Evolutionary conservation across 2,113 vertebrate species (phyloP).

Genomic region (Talpa occidentalis): DNA sequence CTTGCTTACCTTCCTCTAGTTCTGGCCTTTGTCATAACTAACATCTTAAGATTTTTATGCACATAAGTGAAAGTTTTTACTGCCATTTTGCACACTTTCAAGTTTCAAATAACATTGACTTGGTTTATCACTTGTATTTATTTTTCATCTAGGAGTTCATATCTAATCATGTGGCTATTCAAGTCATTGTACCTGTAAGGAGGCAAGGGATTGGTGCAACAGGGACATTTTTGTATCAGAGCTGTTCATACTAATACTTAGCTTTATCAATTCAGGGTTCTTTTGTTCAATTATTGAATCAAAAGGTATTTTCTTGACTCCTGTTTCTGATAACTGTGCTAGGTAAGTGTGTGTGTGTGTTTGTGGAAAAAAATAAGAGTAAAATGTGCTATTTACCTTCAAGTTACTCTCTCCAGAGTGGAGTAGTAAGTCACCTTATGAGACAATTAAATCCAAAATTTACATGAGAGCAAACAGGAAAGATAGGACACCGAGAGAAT

Average conservation of each 20-base stretch:
- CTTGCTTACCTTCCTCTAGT: not conserved
- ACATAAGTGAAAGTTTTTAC: not conserved
- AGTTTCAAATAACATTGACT: not conserved
- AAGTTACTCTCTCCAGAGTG: not conserved
- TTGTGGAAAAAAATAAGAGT: not conserved
- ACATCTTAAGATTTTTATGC: not conserved
- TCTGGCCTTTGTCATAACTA: not conserved
- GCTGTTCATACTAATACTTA: not conserved
- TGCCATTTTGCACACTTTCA: not conserved
- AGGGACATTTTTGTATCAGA: not conserved
- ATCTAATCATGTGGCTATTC: not conserved
- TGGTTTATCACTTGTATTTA: not conserved
- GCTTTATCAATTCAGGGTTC: not conserved
- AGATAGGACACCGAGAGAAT: not conserved
- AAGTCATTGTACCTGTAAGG: not conserved
- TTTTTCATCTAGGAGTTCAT: not conserved
- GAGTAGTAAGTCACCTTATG: not conserved
- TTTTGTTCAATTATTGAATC: constrained; percentile 9
- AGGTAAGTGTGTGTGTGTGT: not conserved
- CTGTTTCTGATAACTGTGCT: not conserved
- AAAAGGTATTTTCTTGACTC: not conserved
- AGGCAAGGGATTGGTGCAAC: not conserved
- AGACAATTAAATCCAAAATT: not conserved
- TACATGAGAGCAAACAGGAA: not conserved
- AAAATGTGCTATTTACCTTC: not conserved